These are phyloP conservation scores for Hycleus cichorii DNA, from an alignment of 1,140 invertebrate genomes.

Conservation along the genomic window DNA sequence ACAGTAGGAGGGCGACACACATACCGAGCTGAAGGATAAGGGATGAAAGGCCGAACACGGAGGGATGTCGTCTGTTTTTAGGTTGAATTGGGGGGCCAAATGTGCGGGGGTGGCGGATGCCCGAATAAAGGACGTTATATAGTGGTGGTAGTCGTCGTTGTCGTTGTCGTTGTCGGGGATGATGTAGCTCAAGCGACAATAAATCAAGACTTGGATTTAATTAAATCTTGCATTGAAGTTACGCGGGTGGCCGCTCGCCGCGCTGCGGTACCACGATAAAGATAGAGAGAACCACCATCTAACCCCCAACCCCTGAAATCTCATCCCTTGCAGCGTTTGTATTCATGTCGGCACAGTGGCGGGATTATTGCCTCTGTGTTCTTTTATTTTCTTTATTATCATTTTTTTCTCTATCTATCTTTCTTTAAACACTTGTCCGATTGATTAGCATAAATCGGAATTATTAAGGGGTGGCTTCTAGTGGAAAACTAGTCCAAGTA, in stretches of 20 bases:
- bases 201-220: constrained; percentile 53
- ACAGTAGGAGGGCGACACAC: background rate
- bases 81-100: constrained; percentile 13
- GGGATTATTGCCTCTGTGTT: no score
- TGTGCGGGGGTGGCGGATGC: constrained; percentile 11
- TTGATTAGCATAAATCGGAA: no score
- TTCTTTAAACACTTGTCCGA: no score
- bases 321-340: no score
- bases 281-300: constrained; percentile 15
- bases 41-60: constrained; percentile 12
- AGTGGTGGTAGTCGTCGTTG: background rate
- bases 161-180: background rate
- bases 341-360: no score
- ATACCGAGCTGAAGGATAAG: constrained; percentile 19
- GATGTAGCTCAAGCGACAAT: constrained; percentile 44
- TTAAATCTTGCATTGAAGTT: constrained; percentile 48
- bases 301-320: background rate
- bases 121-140: constrained; percentile 20
- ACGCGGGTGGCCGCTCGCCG: constrained; percentile 42
- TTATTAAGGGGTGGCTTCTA: no score
- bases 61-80: no score
- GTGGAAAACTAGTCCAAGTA: no score
- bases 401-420: no score
- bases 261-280: constrained; percentile 39
- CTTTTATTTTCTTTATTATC: no score